Conservation (phyloP, 1,140 invertebrate species). For the Macrocentrus cingulum region DNA sequence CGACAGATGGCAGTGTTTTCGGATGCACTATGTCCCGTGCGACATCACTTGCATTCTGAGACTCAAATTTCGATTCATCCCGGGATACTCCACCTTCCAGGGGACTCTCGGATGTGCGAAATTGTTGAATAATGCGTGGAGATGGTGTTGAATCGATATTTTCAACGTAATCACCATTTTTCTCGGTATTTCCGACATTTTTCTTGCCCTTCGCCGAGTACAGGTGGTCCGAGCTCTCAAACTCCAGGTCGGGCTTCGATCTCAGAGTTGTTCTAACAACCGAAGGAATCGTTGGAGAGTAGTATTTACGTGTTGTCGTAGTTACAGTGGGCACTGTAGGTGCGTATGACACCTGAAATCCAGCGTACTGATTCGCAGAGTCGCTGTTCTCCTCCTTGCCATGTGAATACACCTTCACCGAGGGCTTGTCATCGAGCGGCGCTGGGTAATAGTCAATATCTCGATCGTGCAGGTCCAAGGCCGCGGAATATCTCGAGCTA, state of each 20-base stretch:
- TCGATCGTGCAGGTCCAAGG: slow-evolving; percentile 1
- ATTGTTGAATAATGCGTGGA: background rate
- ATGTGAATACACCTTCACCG: slow-evolving; percentile 22
- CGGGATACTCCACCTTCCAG: background rate
- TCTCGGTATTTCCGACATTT: slow-evolving; percentile 4
- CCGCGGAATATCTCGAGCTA: slow-evolving; percentile 14
- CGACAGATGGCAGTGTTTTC: background rate
- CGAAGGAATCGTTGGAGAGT: slow-evolving; percentile 49
- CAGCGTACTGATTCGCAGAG: slow-evolving; percentile 26
- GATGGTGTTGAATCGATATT: slow-evolving; percentile 1
- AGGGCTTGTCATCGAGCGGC: slow-evolving; percentile 1
- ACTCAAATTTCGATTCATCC: background rate
- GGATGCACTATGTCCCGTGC: background rate
- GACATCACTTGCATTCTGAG: background rate
- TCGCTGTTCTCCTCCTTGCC: slow-evolving; percentile 25
- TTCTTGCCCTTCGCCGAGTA: slow-evolving; percentile 32
- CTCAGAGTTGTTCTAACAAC: slow-evolving; percentile 40
- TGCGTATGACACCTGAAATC: slow-evolving; percentile 46
- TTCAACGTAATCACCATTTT: background rate
- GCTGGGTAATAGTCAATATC: slow-evolving; percentile 13
- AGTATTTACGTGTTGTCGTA: slow-evolving; percentile 47
- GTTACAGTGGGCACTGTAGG: slow-evolving; percentile 52
- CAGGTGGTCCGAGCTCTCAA: slow-evolving; percentile 44
- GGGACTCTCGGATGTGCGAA: background rate
- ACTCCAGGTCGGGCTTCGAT: slow-evolving; percentile 40